Percentiles rank a stretch among this genome's conserved stretches.
Evolutionary conservation across 1,140 invertebrate species (phyloP).

Genomic region (Dreissena rostriformis): DNA sequence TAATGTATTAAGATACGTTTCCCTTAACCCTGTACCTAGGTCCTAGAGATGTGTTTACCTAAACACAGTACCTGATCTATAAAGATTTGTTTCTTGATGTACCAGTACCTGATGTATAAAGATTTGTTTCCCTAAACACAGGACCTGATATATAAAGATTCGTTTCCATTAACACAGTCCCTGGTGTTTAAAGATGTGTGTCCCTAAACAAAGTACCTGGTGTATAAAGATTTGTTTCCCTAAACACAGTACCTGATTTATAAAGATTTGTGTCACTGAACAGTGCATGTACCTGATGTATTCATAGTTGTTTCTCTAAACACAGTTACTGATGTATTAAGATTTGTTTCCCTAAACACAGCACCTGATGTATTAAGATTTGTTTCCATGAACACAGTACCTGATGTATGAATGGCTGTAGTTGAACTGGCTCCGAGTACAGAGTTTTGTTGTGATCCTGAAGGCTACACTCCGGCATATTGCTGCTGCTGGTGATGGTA

Average conservation of each 20-base stretch:
- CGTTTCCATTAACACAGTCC: neutral
- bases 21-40: neutral
- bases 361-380: neutral
- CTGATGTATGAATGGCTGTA: slow-evolving; percentile 82
- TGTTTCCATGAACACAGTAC: slow-evolving; percentile 54
- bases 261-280: neutral
- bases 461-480: slow-evolving; percentile 43
- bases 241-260: neutral
- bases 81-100: neutral
- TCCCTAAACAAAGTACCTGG: neutral
- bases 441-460: slow-evolving; percentile 52
- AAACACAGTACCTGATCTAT: neutral
- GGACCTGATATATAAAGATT: neutral
- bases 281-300: neutral
- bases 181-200: neutral
- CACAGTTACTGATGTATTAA: neutral
- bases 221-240: neutral
- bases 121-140: neutral
- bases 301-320: neutral
- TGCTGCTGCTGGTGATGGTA: neutral
- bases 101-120: neutral
- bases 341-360: neutral
- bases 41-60: neutral
- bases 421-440: slow-evolving; percentile 72
- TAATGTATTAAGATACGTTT: neutral